Evolutionary conservation across 1,140 invertebrate genomes (phyloP).

Genomic region (Hyposmocoma kahamanoa): DNA sequence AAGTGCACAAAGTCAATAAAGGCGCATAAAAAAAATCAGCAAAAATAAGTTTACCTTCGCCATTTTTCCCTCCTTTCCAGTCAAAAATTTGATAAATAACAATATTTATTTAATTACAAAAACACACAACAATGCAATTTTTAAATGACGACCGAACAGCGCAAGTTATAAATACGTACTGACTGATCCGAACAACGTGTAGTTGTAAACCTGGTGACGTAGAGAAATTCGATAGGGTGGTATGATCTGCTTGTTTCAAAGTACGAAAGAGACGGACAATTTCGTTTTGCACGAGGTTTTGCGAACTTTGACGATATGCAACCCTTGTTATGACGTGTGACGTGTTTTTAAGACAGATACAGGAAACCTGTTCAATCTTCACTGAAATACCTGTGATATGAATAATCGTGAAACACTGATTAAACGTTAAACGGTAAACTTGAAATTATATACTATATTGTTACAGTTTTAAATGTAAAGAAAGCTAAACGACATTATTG

Average conservation of each 20-base stretch:
- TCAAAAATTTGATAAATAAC: constrained; percentile 20
- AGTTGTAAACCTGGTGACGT: constrained; percentile 20
- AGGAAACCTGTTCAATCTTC: no score
- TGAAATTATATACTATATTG: no score
- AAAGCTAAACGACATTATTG: no score
- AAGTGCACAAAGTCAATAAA: constrained; percentile 12
- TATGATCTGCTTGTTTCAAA: constrained; percentile 13
- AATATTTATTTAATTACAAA: constrained; percentile 45
- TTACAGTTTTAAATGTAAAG: no score
- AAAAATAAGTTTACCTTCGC: constrained; percentile 44
- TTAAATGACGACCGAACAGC: constrained; percentile 30
- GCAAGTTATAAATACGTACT: constrained; percentile 58
- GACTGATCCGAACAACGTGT: constrained; percentile 23
- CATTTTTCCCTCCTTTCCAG: constrained; percentile 35
- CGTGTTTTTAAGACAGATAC: no score
- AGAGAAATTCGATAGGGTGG: constrained; percentile 49
- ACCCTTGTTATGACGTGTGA: constrained; percentile 27
- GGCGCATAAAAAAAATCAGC: neutral
- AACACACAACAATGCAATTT: constrained; percentile 33
- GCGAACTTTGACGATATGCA: constrained; percentile 28
- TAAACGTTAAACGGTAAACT: no score
- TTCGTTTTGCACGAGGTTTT: constrained; percentile 19
- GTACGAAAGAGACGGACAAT: neutral
- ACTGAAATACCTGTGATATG: no score
- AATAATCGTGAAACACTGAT: no score